Conservation (phyloP, 1,140 invertebrate species). For the Zaprionus taronus region DNA sequence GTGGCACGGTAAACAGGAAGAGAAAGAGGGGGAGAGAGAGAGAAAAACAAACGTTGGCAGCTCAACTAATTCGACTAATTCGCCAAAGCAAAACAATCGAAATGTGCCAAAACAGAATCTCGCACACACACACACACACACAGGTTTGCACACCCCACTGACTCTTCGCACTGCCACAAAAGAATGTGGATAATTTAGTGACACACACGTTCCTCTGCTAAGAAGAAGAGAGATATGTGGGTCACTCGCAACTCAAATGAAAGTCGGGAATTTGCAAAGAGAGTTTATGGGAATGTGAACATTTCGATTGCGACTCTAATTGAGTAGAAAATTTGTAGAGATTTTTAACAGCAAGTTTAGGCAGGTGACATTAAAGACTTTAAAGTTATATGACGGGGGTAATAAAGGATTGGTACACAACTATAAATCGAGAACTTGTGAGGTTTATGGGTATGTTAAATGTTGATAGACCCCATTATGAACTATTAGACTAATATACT, state of each 20-base stretch:
- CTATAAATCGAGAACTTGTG: neutral
- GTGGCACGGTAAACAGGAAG: constrained; percentile 19
- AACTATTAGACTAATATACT: too few species aligned
- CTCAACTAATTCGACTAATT: constrained; percentile 21
- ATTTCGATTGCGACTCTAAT: neutral
- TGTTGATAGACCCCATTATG: neutral
- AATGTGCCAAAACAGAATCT: constrained; percentile 3
- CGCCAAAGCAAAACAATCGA: constrained; percentile 16
- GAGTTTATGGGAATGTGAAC: constrained; percentile 5
- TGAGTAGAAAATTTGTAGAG: neutral
- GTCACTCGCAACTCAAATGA: neutral
- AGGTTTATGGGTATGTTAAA: neutral
- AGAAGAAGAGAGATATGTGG: neutral
- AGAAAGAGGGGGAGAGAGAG: neutral
- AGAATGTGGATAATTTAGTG: neutral
- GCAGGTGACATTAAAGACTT: neutral
- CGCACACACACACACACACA: neutral
- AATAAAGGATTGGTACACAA: neutral
- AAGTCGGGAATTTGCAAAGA: constrained; percentile 1
- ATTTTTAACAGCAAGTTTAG: neutral
- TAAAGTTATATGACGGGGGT: neutral
- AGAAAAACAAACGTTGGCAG: neutral
- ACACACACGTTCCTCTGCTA: neutral
- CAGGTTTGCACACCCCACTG: neutral
- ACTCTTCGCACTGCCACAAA: neutral